These are phyloP conservation scores for Argyrosomus japonicus DNA, from an alignment of 2,113 vertebrate species.

Conservation along the genomic window DNA sequence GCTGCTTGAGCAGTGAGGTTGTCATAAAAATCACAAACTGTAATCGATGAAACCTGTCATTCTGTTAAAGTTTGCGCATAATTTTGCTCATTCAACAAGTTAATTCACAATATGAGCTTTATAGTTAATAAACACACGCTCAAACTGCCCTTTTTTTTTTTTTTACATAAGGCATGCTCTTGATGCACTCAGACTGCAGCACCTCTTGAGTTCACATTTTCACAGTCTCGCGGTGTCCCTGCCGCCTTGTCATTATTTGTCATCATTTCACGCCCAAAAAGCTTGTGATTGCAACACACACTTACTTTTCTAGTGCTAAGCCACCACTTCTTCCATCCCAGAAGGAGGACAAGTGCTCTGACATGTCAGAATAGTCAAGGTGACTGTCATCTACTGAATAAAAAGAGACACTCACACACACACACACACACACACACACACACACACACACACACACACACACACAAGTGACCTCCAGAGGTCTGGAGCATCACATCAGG, in stretches of 20 bases:
- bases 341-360: not conserved
- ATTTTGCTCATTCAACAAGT: slow-evolving; percentile 18
- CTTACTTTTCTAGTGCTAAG: slow-evolving; percentile 13
- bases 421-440: too few species aligned
- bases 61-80: not conserved
- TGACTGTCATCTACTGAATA: not conserved
- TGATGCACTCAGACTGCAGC: slow-evolving; percentile 62
- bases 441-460: too few species aligned
- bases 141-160: slow-evolving; percentile 12
- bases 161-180: slow-evolving; percentile 43
- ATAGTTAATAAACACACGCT: slow-evolving; percentile 18
- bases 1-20: not conserved
- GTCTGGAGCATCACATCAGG: not conserved
- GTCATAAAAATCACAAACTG: not conserved
- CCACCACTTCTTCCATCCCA: slow-evolving; percentile 9
- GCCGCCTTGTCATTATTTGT: slow-evolving; percentile 60
- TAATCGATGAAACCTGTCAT: not conserved
- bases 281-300: slow-evolving; percentile 26
- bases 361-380: not conserved
- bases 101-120: not conserved
- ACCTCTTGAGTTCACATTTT: slow-evolving; percentile 52
- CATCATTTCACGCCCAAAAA: slow-evolving; percentile 58
- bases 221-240: slow-evolving; percentile 59
- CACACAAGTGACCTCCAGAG: too few species aligned
- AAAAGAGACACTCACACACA: not conserved